Evolutionary conservation across 2,113 vertebrate species (phyloP), one percentile per base, ranked within the genome.

Genomic region (Danionella cerebrum): DNA sequence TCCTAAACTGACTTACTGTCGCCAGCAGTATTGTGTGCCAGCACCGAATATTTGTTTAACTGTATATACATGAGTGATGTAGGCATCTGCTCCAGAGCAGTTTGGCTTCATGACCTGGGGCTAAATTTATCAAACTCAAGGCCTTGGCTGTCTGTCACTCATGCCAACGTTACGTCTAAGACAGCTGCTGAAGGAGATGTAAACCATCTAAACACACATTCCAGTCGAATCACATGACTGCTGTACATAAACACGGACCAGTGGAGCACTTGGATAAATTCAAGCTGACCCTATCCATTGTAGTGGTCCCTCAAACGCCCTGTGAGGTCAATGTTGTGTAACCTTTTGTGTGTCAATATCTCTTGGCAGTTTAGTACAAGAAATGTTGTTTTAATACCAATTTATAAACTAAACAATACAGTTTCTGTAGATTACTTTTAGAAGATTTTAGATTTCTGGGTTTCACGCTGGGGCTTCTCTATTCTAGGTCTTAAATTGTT

Each of bases 81-180:
- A 64, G 60, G 60, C 60, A 50, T 64, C 29, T 36, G 44, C 29
- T 5, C 42, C 60, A 60, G 39, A 44, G 14, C 1, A 60, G 57
- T 21, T 31, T 1, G 19, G 60, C 44, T 48, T 27, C 25, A 21
- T 13, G 19, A 64, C 42, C 60, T 36, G 60, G 18, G 42, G 60
- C 19, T 48, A 64, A 64, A 48, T 64, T 60, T 45, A 60, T 31
- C 39, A 13, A 60, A 60, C 41, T 60, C 24, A 45, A 60, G 39
- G 58, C 25, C 31, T 60, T 60, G 39, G 39, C 11, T 19, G 25
- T 6, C 14, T 7, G 25, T 45, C 25, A 21, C 25, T 60, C 6
- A n/a, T n/a, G n/a, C n/a, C n/a, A 19, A 60, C 29, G 58, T 38
- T 60, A 31, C 27, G 45, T 38, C 39, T 24, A 18, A 60, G 25